Evolutionary conservation across 2,888 invertebrate genomes (phyloP).

Genomic region (Diadegma fenestrale): DNA sequence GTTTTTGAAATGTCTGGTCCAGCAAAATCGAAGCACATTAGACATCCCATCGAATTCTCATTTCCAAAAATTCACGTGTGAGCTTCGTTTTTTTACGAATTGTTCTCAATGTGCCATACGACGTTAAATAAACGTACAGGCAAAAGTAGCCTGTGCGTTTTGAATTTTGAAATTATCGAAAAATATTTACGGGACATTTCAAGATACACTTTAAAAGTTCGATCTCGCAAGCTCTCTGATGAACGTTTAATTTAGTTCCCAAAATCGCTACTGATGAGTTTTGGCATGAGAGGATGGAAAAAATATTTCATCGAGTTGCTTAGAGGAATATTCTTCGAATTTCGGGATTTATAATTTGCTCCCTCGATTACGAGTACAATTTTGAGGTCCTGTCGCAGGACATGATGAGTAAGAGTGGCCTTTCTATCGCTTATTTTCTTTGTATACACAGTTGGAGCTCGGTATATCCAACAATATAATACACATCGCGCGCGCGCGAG

Average conservation of each 20-base stretch:
- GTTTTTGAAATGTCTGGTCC: neutral
- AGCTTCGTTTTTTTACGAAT: neutral
- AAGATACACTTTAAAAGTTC: constrained; percentile 32
- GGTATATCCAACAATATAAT: constrained; percentile 9
- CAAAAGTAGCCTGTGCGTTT: constrained; percentile 54
- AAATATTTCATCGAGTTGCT: too few species aligned
- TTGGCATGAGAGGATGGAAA: neutral
- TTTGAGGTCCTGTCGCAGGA: neutral
- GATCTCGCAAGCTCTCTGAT: neutral
- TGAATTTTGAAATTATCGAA: too few species aligned
- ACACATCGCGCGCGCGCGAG: neutral
- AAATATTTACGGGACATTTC: constrained; percentile 20
- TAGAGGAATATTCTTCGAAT: neutral
- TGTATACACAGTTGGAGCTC: neutral
- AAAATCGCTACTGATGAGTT: neutral
- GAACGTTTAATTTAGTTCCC: neutral
- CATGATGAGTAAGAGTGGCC: neutral
- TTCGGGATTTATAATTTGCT: neutral
- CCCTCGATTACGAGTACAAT: neutral
- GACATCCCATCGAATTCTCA: neutral
- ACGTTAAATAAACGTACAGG: constrained; percentile 41
- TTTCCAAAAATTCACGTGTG: neutral
- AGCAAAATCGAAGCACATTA: neutral
- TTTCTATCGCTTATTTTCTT: neutral
- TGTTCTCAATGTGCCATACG: neutral